Conservation (phyloP, 92 coral and sea anemone species). For the Zoanthus gigantus region DNA sequence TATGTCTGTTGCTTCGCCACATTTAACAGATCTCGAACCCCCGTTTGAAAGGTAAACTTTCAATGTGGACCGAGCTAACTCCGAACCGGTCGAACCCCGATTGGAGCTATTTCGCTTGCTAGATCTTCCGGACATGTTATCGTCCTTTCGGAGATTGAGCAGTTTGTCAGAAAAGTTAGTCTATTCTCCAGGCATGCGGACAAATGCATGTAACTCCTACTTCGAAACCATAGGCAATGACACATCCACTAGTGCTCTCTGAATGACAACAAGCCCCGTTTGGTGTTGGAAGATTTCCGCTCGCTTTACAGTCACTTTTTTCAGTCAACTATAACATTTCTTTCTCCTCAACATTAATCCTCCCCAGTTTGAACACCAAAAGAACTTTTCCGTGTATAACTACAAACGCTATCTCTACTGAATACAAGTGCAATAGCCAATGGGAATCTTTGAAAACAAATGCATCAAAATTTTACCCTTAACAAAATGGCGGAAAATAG, state of each 20-base stretch:
- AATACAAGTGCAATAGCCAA: conserved; percentile 36
- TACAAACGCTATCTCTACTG: not conserved
- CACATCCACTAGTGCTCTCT: not conserved
- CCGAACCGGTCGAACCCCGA: conserved; percentile 91
- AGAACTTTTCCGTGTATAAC: conserved; percentile 8
- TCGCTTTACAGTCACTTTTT: conserved; percentile 10
- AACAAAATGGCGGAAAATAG: conserved; percentile 81
- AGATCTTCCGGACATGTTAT: conserved; percentile 80
- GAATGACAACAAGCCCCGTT: conserved; percentile 2
- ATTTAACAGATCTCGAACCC: conserved; percentile 95
- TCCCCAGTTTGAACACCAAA: not conserved
- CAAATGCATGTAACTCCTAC: conserved; percentile 33
- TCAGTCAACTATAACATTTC: conserved; percentile 33
- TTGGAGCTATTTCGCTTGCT: conserved; percentile 83
- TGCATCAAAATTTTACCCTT: conserved; percentile 36
- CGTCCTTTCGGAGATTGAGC: conserved; percentile 10
- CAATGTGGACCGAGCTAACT: conserved; percentile 89
- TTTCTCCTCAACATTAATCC: not conserved
- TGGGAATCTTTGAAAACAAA: conserved; percentile 41
- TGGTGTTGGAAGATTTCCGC: conserved; percentile 40
- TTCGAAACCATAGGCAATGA: conserved; percentile 40
- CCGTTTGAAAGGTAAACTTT: conserved; percentile 96
- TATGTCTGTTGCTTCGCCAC: conserved; percentile 96
- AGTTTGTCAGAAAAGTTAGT: not conserved
- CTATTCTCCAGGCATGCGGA: conserved; percentile 36